Base-by-base conservation (phyloP, 2,113 vertebrate genomes). In the Centrocercus urophasianus region DNA sequence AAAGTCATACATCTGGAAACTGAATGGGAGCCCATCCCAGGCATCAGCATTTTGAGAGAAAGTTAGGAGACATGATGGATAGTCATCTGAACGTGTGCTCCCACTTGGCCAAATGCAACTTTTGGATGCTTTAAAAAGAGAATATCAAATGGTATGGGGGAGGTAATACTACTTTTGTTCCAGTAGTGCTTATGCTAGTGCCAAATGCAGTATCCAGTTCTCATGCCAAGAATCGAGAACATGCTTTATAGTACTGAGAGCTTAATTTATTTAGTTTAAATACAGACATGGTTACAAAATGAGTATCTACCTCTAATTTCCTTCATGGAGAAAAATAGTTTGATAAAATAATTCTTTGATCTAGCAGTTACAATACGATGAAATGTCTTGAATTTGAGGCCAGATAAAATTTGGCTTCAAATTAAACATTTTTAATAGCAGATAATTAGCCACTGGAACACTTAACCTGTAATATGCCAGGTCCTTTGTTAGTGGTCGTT, bases 41-140 rank as follows among this genome's bases (percentile, higher is more conserved):
- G 79, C 66, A 77, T 77, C 72, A 21, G 57, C 52, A 61, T 90
- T 92, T n/a, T 5, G 11, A 86, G 92, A 66, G 88, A 88, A 94
- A 90, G 79, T 91, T 77, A 0, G 25, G 80, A 86, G 86, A 34
- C 2, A 1, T 94, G 89, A 95, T 92, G 89, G 90, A 95, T 93
- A 47, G 86, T 86, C 76, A 78, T 89, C 86, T 86, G 85, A 94
- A 93, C 11, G 5, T 60, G 48, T 86, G 88, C 90, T 93, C 89
- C 90, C 54, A 45, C 92, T 96, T 94, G 86, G 94, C 93, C 72
- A 95, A 95, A 95, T 95, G 93, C 82, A 60, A 10, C 80, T 95
- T 91, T 96, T 96, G 96, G 94, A 96, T 88, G 87, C 76, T 20
- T 93, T 96, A 94, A 25, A 96, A 96, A 95, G 95, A 66, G 65